A percentile compares a stretch with the other conserved stretches of the same genome.
Conservation (phyloP, 2,888 invertebrate genomes). For the Brenthis ino region DNA sequence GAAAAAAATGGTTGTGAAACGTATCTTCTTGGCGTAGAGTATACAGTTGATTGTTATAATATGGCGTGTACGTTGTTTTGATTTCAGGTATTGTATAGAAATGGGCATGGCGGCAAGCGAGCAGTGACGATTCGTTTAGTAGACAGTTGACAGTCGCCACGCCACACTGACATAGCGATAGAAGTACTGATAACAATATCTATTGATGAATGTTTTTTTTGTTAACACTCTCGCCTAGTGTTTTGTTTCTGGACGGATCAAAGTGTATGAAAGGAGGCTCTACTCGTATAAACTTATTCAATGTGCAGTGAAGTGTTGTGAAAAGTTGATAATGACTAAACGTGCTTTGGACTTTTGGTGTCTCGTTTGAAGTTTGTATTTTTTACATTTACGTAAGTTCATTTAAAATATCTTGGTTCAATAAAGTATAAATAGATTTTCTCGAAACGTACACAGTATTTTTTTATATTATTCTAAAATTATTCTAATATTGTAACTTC, state of each 20-base stretch:
- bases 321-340: slow-evolving; percentile 56
- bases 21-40: slow-evolving; percentile 35
- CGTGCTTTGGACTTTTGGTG: slow-evolving; percentile 42
- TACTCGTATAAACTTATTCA: slow-evolving; percentile 27
- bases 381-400: slow-evolving; percentile 37
- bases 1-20: slow-evolving; percentile 39
- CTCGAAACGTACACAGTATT: no score
- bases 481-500: no score
- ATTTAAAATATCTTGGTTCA: slow-evolving; percentile 1
- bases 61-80: slow-evolving; percentile 44
- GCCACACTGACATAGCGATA: slow-evolving; percentile 82
- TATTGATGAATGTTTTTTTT: slow-evolving; percentile 70
- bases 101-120: slow-evolving; percentile 80
- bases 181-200: slow-evolving; percentile 75
- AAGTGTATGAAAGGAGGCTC: slow-evolving; percentile 35
- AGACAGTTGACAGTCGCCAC: slow-evolving; percentile 82
- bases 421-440: no score
- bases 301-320: slow-evolving; percentile 70
- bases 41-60: slow-evolving; percentile 39
- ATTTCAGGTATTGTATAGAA: slow-evolving; percentile 50
- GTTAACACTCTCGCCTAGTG: slow-evolving; percentile 56
- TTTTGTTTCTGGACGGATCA: slow-evolving; percentile 36
- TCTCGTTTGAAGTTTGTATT: slow-evolving; percentile 26
- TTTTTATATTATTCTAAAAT: no score
- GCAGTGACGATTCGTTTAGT: slow-evolving; percentile 81